These are phyloP conservation scores for Styela clava DNA, from an alignment of 23 tunicate genomes.

Conservation along the genomic window DNA sequence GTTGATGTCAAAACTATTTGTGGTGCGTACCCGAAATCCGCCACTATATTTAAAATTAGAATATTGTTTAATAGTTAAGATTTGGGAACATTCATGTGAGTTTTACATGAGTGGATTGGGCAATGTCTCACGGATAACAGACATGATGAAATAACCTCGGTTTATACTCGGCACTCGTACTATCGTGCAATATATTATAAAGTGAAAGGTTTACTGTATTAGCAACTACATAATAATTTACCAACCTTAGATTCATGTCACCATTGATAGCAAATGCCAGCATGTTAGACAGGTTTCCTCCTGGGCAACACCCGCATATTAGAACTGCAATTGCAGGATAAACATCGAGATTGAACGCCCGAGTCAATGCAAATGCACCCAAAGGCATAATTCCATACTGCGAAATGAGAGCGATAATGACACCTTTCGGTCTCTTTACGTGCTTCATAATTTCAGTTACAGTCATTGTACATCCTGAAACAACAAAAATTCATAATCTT, in stretches of 20 bases:
- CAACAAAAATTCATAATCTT: background rate
- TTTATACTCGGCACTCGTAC: no score
- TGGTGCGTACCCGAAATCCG: no score
- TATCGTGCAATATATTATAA: no score
- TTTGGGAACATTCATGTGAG: no score
- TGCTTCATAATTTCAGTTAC: conserved; percentile 60
- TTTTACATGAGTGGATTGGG: no score
- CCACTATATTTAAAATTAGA: no score
- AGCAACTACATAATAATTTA: no score
- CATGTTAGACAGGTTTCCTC: conserved; percentile 93
- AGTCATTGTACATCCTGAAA: conserved; percentile 94
- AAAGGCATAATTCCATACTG: conserved; percentile 92
- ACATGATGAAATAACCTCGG: no score
- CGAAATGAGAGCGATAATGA: conserved; percentile 74
- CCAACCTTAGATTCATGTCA: conserved; percentile 89
- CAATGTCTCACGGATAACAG: no score
- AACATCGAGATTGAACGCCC: conserved; percentile 52
- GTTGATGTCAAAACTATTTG: no score
- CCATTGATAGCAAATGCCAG: conserved; percentile 84
- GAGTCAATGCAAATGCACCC: conserved; percentile 63
- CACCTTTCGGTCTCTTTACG: conserved; percentile 83
- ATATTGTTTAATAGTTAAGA: no score
- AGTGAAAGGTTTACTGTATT: no score
- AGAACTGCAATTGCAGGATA: conserved; percentile 88
- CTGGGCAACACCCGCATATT: conserved; percentile 94